These are phyloP conservation scores for Typhlomys cinereus DNA, from an alignment of 2,113 vertebrate species.

Conservation along the genomic window DNA sequence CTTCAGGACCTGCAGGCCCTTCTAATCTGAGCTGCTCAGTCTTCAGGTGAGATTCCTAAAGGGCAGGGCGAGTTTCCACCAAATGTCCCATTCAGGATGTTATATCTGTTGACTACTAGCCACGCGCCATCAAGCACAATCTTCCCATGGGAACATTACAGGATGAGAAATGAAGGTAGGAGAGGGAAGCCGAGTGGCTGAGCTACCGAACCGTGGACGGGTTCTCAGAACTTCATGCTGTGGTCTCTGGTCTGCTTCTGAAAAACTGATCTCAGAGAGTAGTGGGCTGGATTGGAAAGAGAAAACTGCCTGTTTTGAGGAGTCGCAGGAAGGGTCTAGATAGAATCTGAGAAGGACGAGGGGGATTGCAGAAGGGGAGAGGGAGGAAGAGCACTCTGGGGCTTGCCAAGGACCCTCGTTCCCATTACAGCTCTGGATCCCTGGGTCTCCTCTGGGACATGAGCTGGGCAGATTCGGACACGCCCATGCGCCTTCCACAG, in stretches of 20 bases:
- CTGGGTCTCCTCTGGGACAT: background rate
- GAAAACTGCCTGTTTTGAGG: background rate
- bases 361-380: background rate
- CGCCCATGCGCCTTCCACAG: background rate
- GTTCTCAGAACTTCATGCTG: background rate
- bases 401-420: background rate
- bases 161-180: background rate
- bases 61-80: background rate
- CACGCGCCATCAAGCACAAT: background rate
- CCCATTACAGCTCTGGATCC: background rate
- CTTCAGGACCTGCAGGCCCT: background rate
- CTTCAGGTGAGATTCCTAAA: background rate
- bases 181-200: background rate
- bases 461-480: background rate
- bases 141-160: background rate
- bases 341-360: background rate
- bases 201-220: background rate
- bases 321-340: background rate
- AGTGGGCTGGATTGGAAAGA: background rate
- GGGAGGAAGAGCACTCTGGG: background rate
- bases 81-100: background rate
- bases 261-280: background rate
- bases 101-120: background rate
- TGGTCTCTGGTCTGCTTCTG: background rate
- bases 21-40: background rate